phyloP scores from a whole-genome alignment of 2,113 vertebrate species.

The Condylura cristata region DNA sequence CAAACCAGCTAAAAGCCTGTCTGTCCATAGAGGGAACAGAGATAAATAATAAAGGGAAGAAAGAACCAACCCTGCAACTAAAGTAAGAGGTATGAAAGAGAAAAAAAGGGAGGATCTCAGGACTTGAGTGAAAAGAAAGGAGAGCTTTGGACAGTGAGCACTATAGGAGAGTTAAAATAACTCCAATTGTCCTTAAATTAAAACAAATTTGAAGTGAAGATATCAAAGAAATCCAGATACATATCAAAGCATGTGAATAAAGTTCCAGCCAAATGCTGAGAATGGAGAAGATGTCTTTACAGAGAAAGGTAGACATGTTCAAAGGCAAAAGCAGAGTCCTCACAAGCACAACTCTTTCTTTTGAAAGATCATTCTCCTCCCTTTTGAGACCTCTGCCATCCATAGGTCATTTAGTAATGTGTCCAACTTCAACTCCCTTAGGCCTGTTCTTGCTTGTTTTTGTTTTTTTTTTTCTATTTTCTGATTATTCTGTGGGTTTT shows the following conservation, averaged over 20 bases:
- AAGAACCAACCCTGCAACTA: background rate
- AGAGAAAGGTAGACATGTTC: background rate
- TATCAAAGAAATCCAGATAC: slow-evolving; percentile 25
- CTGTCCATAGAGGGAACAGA: background rate
- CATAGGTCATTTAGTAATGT: background rate
- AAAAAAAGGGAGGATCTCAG: background rate
- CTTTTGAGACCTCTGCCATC: background rate
- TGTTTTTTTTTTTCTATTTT: background rate
- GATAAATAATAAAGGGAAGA: background rate
- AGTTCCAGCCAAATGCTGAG: slow-evolving; percentile 10
- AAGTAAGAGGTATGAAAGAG: background rate
- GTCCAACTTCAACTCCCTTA: background rate
- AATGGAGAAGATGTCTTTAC: background rate
- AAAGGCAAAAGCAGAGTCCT: background rate
- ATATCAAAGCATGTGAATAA: background rate
- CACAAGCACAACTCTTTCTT: background rate
- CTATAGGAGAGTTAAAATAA: background rate
- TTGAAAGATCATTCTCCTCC: background rate
- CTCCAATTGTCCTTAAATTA: background rate
- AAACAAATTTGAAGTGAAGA: background rate
- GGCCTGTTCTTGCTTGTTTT: background rate
- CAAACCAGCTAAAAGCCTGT: background rate
- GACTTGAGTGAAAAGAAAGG: background rate
- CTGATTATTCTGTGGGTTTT: background rate
- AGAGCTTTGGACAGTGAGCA: background rate